These are phyloP conservation scores for Eulemur albifrons DNA, from an alignment of 2,797 vertebrate genomes.

Conservation along the genomic window DNA sequence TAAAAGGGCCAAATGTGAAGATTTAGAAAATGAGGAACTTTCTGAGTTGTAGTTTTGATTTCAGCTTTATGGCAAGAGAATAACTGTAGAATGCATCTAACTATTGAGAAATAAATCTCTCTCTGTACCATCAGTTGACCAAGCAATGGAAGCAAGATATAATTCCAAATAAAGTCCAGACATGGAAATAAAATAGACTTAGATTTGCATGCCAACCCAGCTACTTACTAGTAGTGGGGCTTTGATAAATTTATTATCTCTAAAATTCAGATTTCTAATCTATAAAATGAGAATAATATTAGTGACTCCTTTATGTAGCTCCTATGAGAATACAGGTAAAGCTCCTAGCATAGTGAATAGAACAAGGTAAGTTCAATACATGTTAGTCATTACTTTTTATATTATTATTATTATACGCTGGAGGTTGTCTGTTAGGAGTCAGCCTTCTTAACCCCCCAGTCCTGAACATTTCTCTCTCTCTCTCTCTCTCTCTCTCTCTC, in stretches of 20 bases:
- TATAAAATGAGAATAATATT: neutral
- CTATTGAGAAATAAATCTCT: constrained; percentile 6
- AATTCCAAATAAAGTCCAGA: neutral
- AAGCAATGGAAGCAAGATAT: neutral
- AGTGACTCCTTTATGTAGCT: neutral
- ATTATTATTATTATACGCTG: neutral
- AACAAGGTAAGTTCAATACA: neutral
- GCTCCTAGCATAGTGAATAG: neutral
- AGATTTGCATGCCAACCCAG: neutral
- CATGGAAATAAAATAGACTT: neutral
- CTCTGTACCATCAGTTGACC: neutral
- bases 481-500: no score
- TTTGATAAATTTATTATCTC: neutral
- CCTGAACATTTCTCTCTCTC: neutral
- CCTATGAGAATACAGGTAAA: neutral
- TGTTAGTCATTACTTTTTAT: neutral
- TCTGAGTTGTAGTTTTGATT: neutral
- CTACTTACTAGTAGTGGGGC: neutral
- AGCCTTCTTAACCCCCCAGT: neutral
- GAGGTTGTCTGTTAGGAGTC: neutral
- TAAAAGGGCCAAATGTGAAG: neutral
- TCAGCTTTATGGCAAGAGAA: neutral
- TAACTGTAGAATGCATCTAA: neutral
- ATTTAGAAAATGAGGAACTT: neutral
- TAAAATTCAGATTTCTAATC: neutral